A percentile compares a stretch with the other conserved stretches of the same genome.
Conservation (phyloP, 2,797 vertebrate genomes). For the Apodemus agrarius region DNA sequence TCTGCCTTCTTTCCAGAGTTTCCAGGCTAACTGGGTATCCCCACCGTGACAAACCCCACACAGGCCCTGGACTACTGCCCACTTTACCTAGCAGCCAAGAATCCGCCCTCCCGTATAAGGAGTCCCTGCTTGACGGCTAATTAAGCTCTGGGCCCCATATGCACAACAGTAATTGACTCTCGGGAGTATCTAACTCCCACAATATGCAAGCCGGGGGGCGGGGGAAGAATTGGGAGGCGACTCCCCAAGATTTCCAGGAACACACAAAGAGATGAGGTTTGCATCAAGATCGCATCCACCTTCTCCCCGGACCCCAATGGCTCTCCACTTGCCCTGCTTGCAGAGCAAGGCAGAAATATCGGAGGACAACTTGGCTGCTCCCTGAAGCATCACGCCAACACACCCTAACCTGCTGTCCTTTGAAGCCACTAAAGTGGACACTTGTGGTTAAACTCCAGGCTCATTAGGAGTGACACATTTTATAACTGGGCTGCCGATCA, state of each 20-base stretch:
- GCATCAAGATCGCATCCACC: not conserved
- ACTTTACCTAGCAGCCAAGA: slow-evolving; percentile 5
- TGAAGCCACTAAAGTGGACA: slow-evolving; percentile 52
- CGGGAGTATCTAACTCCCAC: slow-evolving; percentile 68
- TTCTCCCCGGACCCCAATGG: not conserved
- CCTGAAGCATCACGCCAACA: slow-evolving; percentile 53
- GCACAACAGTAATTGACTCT: slow-evolving; percentile 77
- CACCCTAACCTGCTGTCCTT: slow-evolving; percentile 37
- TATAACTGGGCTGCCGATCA: slow-evolving; percentile 30
- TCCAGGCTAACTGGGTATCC: not conserved
- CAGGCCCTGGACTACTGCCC: not conserved
- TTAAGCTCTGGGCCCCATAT: slow-evolving; percentile 74
- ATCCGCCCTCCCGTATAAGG: slow-evolving; percentile 67
- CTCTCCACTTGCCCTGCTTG: not conserved
- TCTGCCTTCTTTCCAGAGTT: not conserved
- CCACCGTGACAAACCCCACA: not conserved
- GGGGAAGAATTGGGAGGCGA: slow-evolving; percentile 64
- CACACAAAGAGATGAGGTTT: slow-evolving; percentile 71
- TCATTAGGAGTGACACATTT: slow-evolving; percentile 64
- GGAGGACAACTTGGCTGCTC: not conserved
- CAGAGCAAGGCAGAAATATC: not conserved
- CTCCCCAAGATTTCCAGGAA: slow-evolving; percentile 69
- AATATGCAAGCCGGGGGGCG: slow-evolving; percentile 23
- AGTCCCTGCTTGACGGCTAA: slow-evolving; percentile 62
- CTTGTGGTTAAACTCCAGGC: slow-evolving; percentile 67